A percentile compares a stretch with the other conserved stretches of the same genome.
These are phyloP conservation scores for Adrianichthys oophorus DNA, from an alignment of 2,797 vertebrate genomes.

Conservation along the genomic window DNA sequence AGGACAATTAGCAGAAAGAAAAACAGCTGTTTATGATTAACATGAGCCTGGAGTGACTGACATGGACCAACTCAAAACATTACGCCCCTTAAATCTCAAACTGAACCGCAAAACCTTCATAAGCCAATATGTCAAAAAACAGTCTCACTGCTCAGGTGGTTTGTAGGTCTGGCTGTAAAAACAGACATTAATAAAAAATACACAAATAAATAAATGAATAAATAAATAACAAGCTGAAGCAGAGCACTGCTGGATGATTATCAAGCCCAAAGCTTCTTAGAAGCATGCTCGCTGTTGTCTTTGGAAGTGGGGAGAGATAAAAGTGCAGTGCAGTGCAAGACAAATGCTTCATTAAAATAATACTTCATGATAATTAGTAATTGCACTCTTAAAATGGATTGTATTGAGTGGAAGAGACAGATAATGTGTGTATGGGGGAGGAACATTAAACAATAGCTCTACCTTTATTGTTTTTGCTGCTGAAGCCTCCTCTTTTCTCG, in stretches of 20 bases:
- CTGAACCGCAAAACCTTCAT: too few species aligned
- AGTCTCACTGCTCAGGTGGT: constrained; percentile 31
- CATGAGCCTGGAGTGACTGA: too few species aligned
- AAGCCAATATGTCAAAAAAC: constrained; percentile 18
- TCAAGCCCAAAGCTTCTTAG: constrained; percentile 39
- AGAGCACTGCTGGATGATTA: constrained; percentile 52
- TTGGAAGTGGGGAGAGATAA: constrained; percentile 59
- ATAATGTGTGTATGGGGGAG: neutral
- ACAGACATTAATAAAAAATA: constrained; percentile 48
- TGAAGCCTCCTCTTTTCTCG: too few species aligned
- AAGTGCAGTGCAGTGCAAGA: constrained; percentile 36
- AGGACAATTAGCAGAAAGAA: too few species aligned
- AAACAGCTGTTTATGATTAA: too few species aligned
- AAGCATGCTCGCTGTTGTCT: constrained; percentile 38
- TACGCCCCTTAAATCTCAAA: too few species aligned
- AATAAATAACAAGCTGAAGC: constrained; percentile 34
- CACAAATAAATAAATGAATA: constrained; percentile 20
- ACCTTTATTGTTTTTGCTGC: too few species aligned
- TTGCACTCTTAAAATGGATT: constrained; percentile 23
- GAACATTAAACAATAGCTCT: too few species aligned
- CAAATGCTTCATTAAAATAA: constrained; percentile 41
- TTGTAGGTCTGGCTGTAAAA: constrained; percentile 52
- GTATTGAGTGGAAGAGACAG: constrained; percentile 23
- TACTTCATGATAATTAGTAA: constrained; percentile 40
- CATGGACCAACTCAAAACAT: too few species aligned